Evolutionary conservation across 2,888 invertebrate genomes (phyloP), one percentile per base, ranked within the genome.

Genomic region (Aquatica leii): DNA sequence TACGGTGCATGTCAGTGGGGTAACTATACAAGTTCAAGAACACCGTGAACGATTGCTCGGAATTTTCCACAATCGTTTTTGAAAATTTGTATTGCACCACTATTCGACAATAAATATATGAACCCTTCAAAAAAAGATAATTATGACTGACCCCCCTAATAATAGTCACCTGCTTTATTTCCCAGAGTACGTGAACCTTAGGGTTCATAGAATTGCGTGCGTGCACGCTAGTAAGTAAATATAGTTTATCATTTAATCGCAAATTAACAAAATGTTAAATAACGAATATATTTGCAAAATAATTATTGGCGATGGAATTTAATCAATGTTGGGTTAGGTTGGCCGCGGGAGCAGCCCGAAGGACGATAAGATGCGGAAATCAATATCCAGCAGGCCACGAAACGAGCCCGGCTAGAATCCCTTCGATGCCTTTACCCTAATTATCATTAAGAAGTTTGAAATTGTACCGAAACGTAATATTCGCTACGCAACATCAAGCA

Each of bases 291-390:
- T 24, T 24, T 6, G 24, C 24, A 6, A 24, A 24, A 53, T 66
- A 66, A 68, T 69, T 69, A 62, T 69, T 56, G 59, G 58, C 62
- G 62, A 62, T 67, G 59, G 66, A 54, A 65, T 65, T 63, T 65
- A 72, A 69, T 71, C 69, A 71, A 69, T 69, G 70, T 68, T 67
- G 61, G 65, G 60, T 57, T 65, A 68, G 66, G 67, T 66, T 69
- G 66, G 66, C 69, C 59, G 65, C 65, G 62, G 65, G 68, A 61
- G 57, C 65, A 68, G 62, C 67, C 65, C 66, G 57, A 66, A 68
- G 69, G 69, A 68, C 65, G 63, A 69, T 68, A 70, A 72, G 70
- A 70, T 69, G 67, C 63, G 70, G 71, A 72, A 72, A 72, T 72
- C 72, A 72, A 72, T 72, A 72, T 69, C 70, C 57, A 65, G 68